Percentiles rank a stretch among this genome's conserved stretches.
phyloP scores from a whole-genome alignment of 2,888 invertebrate genomes.

The Chironomus riparius region DNA sequence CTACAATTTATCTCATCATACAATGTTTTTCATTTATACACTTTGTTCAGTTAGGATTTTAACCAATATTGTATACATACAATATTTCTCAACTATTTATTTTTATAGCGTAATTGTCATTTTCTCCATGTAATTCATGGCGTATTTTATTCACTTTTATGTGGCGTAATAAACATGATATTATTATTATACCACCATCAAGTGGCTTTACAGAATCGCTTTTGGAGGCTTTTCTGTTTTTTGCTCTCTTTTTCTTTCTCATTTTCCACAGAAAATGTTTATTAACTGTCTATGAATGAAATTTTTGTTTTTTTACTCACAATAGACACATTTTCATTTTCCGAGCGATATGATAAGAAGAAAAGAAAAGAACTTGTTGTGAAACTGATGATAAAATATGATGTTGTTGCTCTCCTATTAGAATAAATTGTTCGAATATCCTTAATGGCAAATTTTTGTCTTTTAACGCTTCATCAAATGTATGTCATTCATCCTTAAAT shows the following conservation, averaged over 20 bases:
- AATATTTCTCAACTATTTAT: constrained; percentile 1
- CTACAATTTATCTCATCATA: neutral
- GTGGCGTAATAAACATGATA: constrained; percentile 6
- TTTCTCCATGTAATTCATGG: neutral
- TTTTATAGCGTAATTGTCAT: constrained; percentile 25
- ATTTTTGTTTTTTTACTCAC: neutral
- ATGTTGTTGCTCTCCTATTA: neutral
- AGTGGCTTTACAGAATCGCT: neutral
- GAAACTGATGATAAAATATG: too few species aligned
- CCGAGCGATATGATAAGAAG: too few species aligned
- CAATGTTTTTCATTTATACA: neutral
- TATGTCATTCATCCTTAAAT: neutral
- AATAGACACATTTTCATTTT: too few species aligned
- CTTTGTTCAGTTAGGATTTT: neutral
- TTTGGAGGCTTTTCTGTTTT: neutral
- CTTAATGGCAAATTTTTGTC: neutral
- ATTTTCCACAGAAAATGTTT: neutral
- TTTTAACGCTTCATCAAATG: neutral
- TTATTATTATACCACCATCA: neutral
- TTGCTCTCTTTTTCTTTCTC: neutral
- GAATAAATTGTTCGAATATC: neutral
- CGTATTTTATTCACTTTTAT: neutral
- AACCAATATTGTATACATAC: neutral
- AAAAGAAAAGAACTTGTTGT: too few species aligned
- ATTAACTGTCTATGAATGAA: neutral